These are phyloP conservation scores for Thunnus thynnus DNA, from an alignment of 2,113 vertebrate species.

Conservation along the genomic window DNA sequence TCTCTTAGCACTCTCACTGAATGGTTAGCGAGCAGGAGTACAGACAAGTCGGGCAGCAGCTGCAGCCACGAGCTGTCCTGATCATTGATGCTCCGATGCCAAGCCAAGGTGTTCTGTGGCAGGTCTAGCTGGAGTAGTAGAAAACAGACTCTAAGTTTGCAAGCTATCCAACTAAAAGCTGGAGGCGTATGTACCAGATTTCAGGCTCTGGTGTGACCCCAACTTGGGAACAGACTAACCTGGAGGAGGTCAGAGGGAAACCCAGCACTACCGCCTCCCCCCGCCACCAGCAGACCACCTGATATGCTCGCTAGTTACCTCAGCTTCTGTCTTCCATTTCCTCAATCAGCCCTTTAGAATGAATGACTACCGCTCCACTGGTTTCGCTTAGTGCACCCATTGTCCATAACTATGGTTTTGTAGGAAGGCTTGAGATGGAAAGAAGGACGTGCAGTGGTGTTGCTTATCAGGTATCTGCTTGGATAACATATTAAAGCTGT, in stretches of 20 bases:
- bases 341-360: constrained; percentile 78
- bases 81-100: constrained; percentile 19
- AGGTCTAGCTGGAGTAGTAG: background rate
- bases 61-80: constrained; percentile 29
- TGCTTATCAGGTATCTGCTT: constrained; percentile 79
- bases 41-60: constrained; percentile 34
- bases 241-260: constrained; percentile 79
- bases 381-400: constrained; percentile 81
- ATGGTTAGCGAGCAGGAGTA: constrained; percentile 43
- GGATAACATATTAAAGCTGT: constrained; percentile 75
- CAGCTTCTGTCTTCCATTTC: constrained; percentile 70
- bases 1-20: constrained; percentile 44
- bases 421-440: constrained; percentile 72
- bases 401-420: constrained; percentile 78
- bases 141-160: constrained; percentile 23
- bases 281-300: constrained; percentile 75
- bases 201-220: constrained; percentile 81
- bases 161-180: constrained; percentile 63
- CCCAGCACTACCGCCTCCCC: constrained; percentile 72
- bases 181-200: constrained; percentile 76
- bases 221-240: constrained; percentile 87
- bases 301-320: constrained; percentile 76
- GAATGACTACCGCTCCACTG: constrained; percentile 83
- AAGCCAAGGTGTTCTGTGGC: constrained; percentile 35
- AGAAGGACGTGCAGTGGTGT: constrained; percentile 59